Conservation (phyloP, 2,888 invertebrate species). For the Agrotis puta region DNA sequence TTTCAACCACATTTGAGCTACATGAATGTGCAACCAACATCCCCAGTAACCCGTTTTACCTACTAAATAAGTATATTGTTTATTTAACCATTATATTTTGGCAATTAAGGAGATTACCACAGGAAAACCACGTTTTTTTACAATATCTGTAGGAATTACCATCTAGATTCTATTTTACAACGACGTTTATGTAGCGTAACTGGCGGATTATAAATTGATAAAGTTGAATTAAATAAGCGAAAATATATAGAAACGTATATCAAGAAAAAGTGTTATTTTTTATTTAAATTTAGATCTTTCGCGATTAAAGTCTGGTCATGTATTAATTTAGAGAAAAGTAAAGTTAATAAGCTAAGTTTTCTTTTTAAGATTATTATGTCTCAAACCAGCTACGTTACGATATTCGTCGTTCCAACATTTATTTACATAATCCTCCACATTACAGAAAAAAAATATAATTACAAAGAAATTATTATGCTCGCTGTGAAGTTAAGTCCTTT, state of each 20-base stretch:
- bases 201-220: slow-evolving; percentile 12
- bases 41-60: slow-evolving; percentile 63
- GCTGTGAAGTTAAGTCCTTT: slow-evolving; percentile 55
- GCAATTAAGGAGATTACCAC: slow-evolving; percentile 91
- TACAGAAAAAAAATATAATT: slow-evolving; percentile 56
- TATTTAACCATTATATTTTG: slow-evolving; percentile 84
- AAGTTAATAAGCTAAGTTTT: too few relatives aligned
- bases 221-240: neutral
- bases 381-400: slow-evolving; percentile 46
- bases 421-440: slow-evolving; percentile 58
- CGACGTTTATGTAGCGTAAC: slow-evolving; percentile 42
- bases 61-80: slow-evolving; percentile 66
- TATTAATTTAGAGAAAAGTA: too few relatives aligned
- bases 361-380: neutral
- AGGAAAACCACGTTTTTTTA: slow-evolving; percentile 77
- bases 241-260: too few relatives aligned
- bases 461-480: slow-evolving; percentile 74
- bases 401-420: slow-evolving; percentile 40
- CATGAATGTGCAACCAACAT: slow-evolving; percentile 38
- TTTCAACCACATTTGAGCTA: slow-evolving; percentile 34
- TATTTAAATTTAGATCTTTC: neutral
- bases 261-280: neutral
- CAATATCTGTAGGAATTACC: slow-evolving; percentile 64
- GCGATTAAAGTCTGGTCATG: too few relatives aligned
- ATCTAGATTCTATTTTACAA: slow-evolving; percentile 57